phyloP scores from a whole-genome alignment of 2,797 vertebrate genomes.

The Sarcoramphus papa region DNA sequence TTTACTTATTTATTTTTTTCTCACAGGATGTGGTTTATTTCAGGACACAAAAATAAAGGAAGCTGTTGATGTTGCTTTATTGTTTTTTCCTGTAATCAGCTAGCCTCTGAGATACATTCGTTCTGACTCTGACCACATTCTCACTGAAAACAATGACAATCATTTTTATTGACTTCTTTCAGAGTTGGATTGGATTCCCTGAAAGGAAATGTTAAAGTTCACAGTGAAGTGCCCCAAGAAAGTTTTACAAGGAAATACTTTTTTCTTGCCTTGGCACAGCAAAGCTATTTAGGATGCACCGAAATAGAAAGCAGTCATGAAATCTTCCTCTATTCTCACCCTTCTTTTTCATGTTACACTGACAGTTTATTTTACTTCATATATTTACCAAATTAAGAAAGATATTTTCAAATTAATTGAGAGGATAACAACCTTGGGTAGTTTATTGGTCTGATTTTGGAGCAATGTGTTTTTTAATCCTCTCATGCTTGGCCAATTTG shows the following conservation, averaged over 20 bases:
- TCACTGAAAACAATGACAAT: slow-evolving; percentile 19
- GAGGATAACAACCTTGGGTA: not conserved
- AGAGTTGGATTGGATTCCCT: not conserved
- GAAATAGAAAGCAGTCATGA: not conserved
- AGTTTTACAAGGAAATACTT: not conserved
- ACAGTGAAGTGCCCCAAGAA: not conserved
- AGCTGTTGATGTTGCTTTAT: slow-evolving; percentile 21
- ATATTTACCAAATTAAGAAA: not conserved
- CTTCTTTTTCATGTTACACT: not conserved
- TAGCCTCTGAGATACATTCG: not conserved
- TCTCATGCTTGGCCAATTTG: not conserved
- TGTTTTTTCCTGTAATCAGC: slow-evolving; percentile 12
- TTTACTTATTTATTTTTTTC: not conserved
- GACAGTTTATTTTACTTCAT: not conserved
- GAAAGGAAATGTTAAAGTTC: slow-evolving; percentile 4
- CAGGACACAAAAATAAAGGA: slow-evolving; percentile 29
- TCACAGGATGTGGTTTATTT: slow-evolving; percentile 49
- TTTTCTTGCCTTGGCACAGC: not conserved
- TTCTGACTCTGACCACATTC: slow-evolving; percentile 11
- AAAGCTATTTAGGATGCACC: not conserved
- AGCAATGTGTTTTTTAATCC: not conserved
- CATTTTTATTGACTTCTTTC: slow-evolving; percentile 32
- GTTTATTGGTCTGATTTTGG: not conserved
- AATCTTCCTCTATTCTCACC: not conserved
- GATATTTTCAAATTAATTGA: not conserved